These are phyloP conservation scores for Stictocephala bisonia DNA, from an alignment of 2,888 invertebrate genomes.

Conservation along the genomic window DNA sequence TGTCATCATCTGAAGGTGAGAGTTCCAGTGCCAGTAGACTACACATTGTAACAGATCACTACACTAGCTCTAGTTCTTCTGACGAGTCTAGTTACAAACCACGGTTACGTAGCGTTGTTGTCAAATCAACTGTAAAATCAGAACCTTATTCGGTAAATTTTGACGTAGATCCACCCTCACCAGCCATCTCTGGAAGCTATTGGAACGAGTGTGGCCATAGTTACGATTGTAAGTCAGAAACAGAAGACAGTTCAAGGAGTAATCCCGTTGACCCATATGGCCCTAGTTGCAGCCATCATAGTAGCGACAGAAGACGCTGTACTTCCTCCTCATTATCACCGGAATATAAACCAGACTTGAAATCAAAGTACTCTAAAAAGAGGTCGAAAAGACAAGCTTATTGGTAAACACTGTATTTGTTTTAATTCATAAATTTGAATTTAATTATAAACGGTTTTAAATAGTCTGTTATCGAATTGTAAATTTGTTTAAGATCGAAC, in stretches of 20 bases:
- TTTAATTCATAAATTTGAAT: no score
- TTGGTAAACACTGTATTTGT: no score
- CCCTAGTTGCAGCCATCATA: neutral
- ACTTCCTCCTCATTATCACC: neutral
- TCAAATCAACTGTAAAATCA: neutral
- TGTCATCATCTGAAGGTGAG: no score
- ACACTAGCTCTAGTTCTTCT: neutral
- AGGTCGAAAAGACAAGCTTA: slow-evolving; percentile 12
- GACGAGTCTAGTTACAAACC: slow-evolving; percentile 12
- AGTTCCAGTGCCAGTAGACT: no score
- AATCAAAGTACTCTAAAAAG: neutral
- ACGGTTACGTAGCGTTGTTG: slow-evolving; percentile 1
- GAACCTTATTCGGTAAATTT: neutral
- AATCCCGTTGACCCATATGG: neutral
- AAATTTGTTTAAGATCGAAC: no score
- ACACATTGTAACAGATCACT: neutral
- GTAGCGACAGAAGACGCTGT: no score
- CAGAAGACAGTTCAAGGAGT: neutral
- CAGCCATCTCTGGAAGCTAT: neutral
- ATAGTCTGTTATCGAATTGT: no score
- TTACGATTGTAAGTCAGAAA: no score
- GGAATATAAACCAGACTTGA: neutral
- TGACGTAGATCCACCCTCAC: neutral
- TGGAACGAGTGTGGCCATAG: no score
- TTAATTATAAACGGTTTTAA: no score